These are phyloP conservation scores for Progne subis DNA, from an alignment of 2,113 vertebrate species.

Conservation along the genomic window DNA sequence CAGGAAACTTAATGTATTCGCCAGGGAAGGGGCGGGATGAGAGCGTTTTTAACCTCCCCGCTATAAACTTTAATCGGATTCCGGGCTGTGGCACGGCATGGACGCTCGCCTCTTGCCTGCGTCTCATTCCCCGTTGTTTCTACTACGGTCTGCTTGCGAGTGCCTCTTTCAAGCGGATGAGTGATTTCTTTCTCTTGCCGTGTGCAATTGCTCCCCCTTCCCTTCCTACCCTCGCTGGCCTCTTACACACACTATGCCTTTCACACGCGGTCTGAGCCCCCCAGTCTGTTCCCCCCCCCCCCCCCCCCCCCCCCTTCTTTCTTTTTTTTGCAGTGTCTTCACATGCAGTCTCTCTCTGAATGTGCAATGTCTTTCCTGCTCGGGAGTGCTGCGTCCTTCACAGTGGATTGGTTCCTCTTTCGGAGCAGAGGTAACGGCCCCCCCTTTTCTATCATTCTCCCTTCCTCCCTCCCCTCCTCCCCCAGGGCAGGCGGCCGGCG, in stretches of 20 bases:
- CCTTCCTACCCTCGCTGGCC: not conserved
- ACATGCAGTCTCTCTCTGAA: constrained; percentile 10
- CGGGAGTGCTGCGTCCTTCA: constrained; percentile 72
- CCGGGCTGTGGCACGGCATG: not conserved
- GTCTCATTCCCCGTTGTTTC: not conserved
- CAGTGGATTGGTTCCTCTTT: constrained; percentile 71
- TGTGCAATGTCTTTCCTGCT: constrained; percentile 29
- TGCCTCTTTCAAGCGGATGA: constrained; percentile 12
- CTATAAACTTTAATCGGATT: constrained; percentile 61
- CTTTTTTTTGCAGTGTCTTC: constrained; percentile 22
- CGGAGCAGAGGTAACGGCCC: constrained; percentile 59
- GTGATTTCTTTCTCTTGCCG: constrained; percentile 31
- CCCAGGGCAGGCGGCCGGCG: constrained; percentile 67
- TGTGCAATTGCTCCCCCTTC: not conserved
- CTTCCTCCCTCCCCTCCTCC: constrained; percentile 6
- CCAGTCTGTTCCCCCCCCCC: too few relatives aligned
- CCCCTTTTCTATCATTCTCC: not conserved
- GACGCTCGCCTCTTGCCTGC: not conserved
- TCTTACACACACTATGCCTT: constrained; percentile 38
- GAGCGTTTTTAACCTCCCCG: not conserved
- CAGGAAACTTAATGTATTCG: constrained; percentile 51
- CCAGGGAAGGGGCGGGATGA: constrained; percentile 15
- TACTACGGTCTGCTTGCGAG: not conserved
- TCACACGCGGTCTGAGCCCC: not conserved
- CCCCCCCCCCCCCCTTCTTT: not conserved